Base-by-base conservation (phyloP, 2,888 invertebrate genomes). In the Tipula lateralis region DNA sequence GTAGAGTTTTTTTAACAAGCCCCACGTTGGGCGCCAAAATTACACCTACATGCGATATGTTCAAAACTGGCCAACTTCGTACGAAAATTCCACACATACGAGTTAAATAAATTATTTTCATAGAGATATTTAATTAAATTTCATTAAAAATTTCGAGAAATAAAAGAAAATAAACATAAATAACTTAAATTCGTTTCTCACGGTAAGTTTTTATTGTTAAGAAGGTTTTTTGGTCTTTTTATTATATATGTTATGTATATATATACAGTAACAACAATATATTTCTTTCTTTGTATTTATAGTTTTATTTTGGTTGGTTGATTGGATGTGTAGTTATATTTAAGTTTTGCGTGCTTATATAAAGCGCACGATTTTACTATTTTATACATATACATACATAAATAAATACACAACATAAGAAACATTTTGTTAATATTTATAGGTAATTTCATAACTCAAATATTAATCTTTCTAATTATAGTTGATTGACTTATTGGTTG, bases 161-260 rank as follows among this genome's bases (percentile, higher is more conserved):
- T 16, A 4, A 16, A 50, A 50, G 44, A 50, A 50, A 50, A 50
- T 66, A 66, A 66, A 66, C 66, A 66, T 66, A 66, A 66, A 66
- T 66, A 66, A 66, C 66, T 66, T 66, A 66, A 66, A 66, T 66
- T 66, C 66, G 66, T 66, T 66, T 66, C 66, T 66, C 66, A 66
- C 66, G 66, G 66, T 66, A 66, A 24, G 66, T 66, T 66, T 66
- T 66, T 66, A 66, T 66, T 66, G 66, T 66, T 66, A 66, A 66
- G 66, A 66, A 66, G 66, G 66, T 66, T 66, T 66, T 66, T 66
- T 66, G 66, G 66, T 66, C 66, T 66, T 66, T 66, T 66, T 66
- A 13, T 39, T 39, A 66, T 66, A 24, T 66, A 66, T 66, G 66
- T 66, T 66, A 66, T 66, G 24, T 66, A 12, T 66, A 39, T 39